Percentiles rank a stretch among this genome's conserved stretches.
These are phyloP conservation scores for Trissolcus basalis DNA, from an alignment of 1,140 invertebrate species.

Conservation along the genomic window DNA sequence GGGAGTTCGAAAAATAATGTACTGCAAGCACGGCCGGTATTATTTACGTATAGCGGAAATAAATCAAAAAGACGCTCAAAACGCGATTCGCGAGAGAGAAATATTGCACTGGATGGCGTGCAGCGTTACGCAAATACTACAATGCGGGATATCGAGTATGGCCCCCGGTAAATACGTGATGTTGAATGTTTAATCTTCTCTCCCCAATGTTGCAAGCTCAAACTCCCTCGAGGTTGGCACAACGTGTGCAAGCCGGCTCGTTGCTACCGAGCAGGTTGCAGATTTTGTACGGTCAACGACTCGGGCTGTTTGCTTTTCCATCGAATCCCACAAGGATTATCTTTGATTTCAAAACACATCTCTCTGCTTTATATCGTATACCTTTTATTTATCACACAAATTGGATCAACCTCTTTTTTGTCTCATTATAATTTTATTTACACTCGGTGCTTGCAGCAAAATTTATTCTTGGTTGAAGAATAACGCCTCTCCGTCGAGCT, in stretches of 20 bases:
- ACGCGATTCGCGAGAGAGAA: conserved; percentile 56
- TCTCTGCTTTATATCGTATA: not conserved
- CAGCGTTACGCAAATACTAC: conserved; percentile 57
- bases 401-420: conserved; percentile 4
- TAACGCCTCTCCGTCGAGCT: not conserved
- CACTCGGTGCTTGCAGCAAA: not conserved
- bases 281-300: conserved; percentile 57
- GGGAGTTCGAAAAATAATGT: conserved; percentile 42
- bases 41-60: conserved; percentile 54
- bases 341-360: conserved; percentile 43
- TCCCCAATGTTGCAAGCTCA: conserved; percentile 55
- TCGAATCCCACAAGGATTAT: conserved; percentile 50
- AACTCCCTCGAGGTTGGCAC: conserved; percentile 59
- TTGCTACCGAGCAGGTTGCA: conserved; percentile 49
- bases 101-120: conserved; percentile 44
- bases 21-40: conserved; percentile 43
- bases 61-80: conserved; percentile 61
- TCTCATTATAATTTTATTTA: conserved; percentile 7
- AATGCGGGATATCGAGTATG: conserved; percentile 63
- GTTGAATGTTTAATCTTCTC: conserved; percentile 67
- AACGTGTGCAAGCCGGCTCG: conserved; percentile 44
- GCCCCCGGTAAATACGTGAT: conserved; percentile 67
- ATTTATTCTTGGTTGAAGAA: conserved; percentile 21
- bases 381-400: conserved; percentile 2
- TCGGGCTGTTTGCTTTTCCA: conserved; percentile 46